These are phyloP conservation scores for Atethmia centrago DNA, from an alignment of 2,888 invertebrate species.

Conservation along the genomic window DNA sequence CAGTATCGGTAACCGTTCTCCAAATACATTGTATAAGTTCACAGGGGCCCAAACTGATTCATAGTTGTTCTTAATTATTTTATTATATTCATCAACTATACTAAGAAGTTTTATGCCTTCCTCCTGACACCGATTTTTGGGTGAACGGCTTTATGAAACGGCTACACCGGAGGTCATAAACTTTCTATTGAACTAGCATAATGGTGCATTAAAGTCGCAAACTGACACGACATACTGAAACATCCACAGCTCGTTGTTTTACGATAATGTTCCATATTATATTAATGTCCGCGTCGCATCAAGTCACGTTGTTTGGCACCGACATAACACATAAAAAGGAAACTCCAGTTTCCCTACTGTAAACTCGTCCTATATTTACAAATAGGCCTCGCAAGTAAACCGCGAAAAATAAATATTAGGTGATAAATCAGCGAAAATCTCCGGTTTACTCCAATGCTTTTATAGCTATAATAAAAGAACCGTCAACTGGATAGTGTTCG, in stretches of 20 bases:
- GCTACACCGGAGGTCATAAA: slow-evolving; percentile 83
- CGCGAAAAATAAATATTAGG: slow-evolving; percentile 88
- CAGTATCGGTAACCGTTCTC: too few species aligned
- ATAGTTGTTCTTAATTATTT: slow-evolving; percentile 49
- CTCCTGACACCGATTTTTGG: slow-evolving; percentile 74
- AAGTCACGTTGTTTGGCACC: slow-evolving; percentile 69
- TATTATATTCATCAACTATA: slow-evolving; percentile 58
- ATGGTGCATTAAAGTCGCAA: slow-evolving; percentile 77
- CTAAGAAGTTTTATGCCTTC: slow-evolving; percentile 72
- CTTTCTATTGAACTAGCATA: slow-evolving; percentile 79
- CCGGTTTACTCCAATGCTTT: slow-evolving; percentile 83
- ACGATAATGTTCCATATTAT: slow-evolving; percentile 69
- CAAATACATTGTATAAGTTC: too few species aligned
- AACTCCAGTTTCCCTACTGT: slow-evolving; percentile 75
- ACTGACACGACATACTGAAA: slow-evolving; percentile 71
- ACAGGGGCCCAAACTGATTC: too few species aligned
- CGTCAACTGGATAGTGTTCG: slow-evolving; percentile 85
- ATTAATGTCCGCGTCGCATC: slow-evolving; percentile 62
- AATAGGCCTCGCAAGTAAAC: slow-evolving; percentile 78
- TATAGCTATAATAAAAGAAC: slow-evolving; percentile 89
- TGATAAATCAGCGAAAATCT: slow-evolving; percentile 88
- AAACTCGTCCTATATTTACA: slow-evolving; percentile 82
- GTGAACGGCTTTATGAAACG: slow-evolving; percentile 70
- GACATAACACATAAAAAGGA: slow-evolving; percentile 69
- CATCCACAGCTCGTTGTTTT: slow-evolving; percentile 69